These are phyloP conservation scores for Dascyllus trimaculatus DNA, from an alignment of 2,113 vertebrate genomes.

Conservation along the genomic window DNA sequence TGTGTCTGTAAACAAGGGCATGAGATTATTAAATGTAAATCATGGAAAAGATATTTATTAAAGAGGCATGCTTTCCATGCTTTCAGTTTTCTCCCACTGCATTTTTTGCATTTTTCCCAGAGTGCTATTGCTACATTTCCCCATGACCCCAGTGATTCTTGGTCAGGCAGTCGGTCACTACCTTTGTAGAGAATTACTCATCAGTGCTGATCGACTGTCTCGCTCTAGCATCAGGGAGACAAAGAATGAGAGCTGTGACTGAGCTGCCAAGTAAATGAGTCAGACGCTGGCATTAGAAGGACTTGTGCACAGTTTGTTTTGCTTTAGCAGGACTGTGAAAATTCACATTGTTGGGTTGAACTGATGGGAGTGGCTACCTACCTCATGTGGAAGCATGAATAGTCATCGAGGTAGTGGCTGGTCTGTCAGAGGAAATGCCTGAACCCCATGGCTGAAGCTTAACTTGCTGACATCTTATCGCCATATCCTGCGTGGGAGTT, in stretches of 20 bases:
- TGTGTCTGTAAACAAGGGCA: too few relatives aligned
- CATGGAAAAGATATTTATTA: too few relatives aligned
- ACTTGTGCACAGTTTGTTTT: background rate
- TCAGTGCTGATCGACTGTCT: background rate
- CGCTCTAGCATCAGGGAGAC: background rate
- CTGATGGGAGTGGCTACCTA: too few relatives aligned
- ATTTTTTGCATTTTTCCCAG: background rate
- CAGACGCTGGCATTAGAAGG: slow-evolving; percentile 2
- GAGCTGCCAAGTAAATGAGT: slow-evolving; percentile 20
- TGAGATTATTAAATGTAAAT: too few relatives aligned
- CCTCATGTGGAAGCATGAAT: too few relatives aligned
- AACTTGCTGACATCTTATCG: background rate
- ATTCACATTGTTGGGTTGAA: background rate
- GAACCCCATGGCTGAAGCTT: slow-evolving; percentile 8
- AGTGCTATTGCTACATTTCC: background rate
- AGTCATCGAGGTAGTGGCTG: background rate
- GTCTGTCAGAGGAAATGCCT: slow-evolving; percentile 28
- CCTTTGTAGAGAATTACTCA: background rate
- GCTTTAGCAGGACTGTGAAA: background rate
- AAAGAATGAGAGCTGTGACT: background rate
- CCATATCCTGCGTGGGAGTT: background rate
- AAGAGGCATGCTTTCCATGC: too few relatives aligned
- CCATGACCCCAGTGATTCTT: background rate
- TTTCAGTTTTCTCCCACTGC: background rate
- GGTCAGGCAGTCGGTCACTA: background rate